These are phyloP conservation scores for Nothoprocta perdicaria DNA, from an alignment of 2,113 vertebrate genomes.

Conservation along the genomic window DNA sequence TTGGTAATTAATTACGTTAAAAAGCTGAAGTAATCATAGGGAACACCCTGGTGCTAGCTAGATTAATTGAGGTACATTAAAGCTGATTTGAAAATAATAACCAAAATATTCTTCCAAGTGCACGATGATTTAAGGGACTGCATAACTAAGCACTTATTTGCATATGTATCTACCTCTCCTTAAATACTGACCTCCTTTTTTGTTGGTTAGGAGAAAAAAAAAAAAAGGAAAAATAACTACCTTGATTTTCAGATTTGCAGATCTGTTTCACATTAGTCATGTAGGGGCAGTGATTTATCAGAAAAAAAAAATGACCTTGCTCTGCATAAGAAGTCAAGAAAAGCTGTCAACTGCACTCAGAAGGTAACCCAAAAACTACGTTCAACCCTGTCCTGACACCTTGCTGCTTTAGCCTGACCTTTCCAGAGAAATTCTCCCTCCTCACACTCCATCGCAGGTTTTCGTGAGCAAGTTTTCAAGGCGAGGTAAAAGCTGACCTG, in stretches of 20 bases:
- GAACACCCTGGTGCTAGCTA: neutral
- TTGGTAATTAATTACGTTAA: neutral
- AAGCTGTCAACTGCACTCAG: neutral
- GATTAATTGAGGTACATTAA: neutral
- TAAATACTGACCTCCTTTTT: neutral
- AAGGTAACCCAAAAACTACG: neutral
- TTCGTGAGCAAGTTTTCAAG: neutral
- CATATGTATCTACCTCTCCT: neutral
- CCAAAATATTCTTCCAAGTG: neutral
- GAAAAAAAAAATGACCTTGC: neutral
- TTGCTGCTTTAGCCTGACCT: neutral
- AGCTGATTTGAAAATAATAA: neutral
- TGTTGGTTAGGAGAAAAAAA: neutral
- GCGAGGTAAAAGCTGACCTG: slow-evolving; percentile 7
- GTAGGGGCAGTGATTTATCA: neutral
- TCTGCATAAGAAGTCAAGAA: neutral
- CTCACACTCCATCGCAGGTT: neutral
- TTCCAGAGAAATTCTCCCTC: neutral
- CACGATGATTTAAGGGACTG: neutral
- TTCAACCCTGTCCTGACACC: neutral
- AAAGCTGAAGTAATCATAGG: neutral
- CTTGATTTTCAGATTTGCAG: neutral
- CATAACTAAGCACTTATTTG: neutral
- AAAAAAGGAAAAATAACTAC: neutral
- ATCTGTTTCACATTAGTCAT: neutral